Evolutionary conservation across 2,113 vertebrate species (phyloP).

Genomic region (Nesogale talazaci): DNA sequence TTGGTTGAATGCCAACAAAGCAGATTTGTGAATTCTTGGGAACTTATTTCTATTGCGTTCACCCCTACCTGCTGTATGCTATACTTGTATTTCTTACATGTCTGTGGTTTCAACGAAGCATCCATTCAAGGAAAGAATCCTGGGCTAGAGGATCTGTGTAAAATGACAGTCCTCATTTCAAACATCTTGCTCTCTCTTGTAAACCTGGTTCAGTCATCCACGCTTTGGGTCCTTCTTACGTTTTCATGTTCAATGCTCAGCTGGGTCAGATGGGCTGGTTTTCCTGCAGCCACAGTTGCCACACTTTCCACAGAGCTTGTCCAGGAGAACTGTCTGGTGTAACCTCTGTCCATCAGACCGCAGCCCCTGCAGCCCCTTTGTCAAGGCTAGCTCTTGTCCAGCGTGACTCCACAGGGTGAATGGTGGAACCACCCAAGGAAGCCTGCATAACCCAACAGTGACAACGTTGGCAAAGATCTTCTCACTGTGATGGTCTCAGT

Average conservation of each 20-base stretch:
- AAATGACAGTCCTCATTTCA: not conserved
- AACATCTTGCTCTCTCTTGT: not conserved
- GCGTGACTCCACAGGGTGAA: too few species aligned
- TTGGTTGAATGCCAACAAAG: too few species aligned
- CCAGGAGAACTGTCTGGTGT: not conserved
- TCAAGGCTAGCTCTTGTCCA: not conserved
- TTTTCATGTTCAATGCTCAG: not conserved
- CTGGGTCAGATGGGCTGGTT: not conserved
- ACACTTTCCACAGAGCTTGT: fast-evolving
- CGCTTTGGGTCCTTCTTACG: not conserved
- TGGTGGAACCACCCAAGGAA: fast-evolving
- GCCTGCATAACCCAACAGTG: fast-evolving
- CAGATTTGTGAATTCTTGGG: too few species aligned
- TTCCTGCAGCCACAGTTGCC: not conserved
- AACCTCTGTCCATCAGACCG: not conserved
- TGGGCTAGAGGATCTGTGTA: not conserved
- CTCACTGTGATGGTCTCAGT: fast-evolving
- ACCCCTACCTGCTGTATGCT: too few species aligned
- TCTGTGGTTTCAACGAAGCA: too few species aligned
- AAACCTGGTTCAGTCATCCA: not conserved
- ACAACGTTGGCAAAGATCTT: too few species aligned
- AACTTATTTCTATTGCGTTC: too few species aligned
- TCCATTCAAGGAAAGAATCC: too few species aligned
- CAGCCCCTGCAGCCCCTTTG: fast-evolving
- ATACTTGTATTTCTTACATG: too few species aligned